Evolutionary conservation across 2,888 invertebrate species (phyloP).

Genomic region (Stomorhina lunata): DNA sequence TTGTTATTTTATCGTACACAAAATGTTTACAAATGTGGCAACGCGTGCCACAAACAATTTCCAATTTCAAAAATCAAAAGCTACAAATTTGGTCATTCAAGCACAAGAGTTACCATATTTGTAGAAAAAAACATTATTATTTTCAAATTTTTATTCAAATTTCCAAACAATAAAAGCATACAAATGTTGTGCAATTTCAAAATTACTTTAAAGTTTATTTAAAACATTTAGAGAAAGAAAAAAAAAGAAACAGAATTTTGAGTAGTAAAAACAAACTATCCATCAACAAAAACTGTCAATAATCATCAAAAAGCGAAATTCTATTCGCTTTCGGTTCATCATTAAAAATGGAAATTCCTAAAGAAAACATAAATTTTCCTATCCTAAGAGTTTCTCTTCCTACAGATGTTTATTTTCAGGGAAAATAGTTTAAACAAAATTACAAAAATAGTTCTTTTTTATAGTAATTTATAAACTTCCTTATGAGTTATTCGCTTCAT

Average conservation of each 20-base stretch:
- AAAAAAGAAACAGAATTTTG: neutral
- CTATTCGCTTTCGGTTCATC: neutral
- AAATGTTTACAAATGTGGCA: conserved; percentile 57
- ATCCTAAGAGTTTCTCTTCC: no score
- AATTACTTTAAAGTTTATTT: neutral
- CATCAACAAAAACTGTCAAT: conserved; percentile 52
- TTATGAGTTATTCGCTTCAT: conserved; percentile 18
- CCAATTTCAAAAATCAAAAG: neutral
- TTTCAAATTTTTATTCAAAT: conserved; percentile 10
- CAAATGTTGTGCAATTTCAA: conserved; percentile 14
- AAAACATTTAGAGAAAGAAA: neutral
- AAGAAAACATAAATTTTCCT: neutral
- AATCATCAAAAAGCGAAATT: conserved; percentile 14
- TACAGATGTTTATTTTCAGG: conserved; percentile 48
- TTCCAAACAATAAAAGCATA: conserved; percentile 22
- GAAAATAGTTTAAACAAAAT: conserved; percentile 31
- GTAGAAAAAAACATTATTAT: conserved; percentile 1
- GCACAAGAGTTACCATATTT: conserved; percentile 47
- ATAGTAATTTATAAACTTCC: conserved; percentile 43
- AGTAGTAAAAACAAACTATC: conserved; percentile 15
- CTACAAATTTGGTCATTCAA: conserved; percentile 51
- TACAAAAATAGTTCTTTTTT: no score
- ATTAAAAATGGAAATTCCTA: neutral
- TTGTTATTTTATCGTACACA: neutral
- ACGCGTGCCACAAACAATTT: conserved; percentile 54